Percentiles rank a stretch among this genome's conserved stretches.
Evolutionary conservation across 2,888 invertebrate species (phyloP).

Genomic region (Athrips mouffetella): DNA sequence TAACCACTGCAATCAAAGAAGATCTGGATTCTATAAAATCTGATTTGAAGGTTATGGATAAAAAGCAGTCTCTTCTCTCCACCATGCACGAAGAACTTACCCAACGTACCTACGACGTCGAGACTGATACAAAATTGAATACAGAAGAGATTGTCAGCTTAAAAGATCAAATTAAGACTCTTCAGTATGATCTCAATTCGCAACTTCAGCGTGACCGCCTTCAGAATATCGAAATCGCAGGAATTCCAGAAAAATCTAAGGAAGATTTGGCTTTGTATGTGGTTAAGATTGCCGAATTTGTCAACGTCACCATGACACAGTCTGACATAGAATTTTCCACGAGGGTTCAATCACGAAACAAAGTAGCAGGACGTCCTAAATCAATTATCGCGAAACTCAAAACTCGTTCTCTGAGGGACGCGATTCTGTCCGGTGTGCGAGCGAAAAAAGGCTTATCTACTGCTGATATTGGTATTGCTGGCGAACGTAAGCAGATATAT

Average conservation of each 20-base stretch:
- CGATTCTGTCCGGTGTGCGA: not conserved
- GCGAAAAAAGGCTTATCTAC: not conserved
- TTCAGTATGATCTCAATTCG: not conserved
- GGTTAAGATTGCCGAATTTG: not conserved
- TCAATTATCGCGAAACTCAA: not conserved
- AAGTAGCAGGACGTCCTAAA: not conserved
- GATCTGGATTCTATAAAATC: too few species aligned
- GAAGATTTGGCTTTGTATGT: not conserved
- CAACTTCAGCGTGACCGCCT: not conserved
- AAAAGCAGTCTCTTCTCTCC: too few species aligned
- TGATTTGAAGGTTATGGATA: too few species aligned
- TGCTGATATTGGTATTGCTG: slow-evolving; percentile 1
- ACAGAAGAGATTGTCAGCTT: too few species aligned
- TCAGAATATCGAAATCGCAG: not conserved
- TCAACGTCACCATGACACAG: not conserved
- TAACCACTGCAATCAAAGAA: too few species aligned
- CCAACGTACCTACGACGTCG: too few species aligned
- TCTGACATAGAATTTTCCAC: not conserved
- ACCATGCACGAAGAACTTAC: too few species aligned
- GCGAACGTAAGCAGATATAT: not conserved
- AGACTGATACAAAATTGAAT: too few species aligned
- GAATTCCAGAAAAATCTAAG: not conserved
- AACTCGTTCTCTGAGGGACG: not conserved
- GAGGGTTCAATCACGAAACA: not conserved
- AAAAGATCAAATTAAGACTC: not conserved